phyloP scores from a whole-genome alignment of 2,797 vertebrate genomes.

The Scolopax bukidnonensis region DNA sequence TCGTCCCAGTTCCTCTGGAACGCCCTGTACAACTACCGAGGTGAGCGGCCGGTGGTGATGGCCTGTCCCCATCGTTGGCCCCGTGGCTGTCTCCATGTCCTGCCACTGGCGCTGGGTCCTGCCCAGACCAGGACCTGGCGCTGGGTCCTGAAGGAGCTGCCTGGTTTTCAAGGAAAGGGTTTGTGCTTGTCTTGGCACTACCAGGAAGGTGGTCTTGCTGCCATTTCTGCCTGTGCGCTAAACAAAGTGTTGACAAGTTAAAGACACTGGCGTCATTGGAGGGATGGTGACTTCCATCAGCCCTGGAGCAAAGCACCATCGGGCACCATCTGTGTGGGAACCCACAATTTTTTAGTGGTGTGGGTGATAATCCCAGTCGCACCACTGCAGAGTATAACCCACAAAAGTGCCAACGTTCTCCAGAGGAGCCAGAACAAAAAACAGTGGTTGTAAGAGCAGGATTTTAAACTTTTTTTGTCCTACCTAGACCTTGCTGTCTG shows the following conservation, averaged over 20 bases:
- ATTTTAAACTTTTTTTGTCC: background rate
- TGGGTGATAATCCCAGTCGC: background rate
- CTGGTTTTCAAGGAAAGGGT: rapidly evolving
- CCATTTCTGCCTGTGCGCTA: background rate
- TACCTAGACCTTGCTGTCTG: background rate
- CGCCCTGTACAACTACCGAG: slow-evolving; percentile 92
- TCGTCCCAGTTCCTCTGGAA: slow-evolving; percentile 97
- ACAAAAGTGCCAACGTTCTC: rapidly evolving
- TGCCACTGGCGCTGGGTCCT: background rate
- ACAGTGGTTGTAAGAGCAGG: rapidly evolving
- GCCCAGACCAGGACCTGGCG: no score
- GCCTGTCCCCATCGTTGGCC: background rate
- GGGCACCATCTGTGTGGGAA: background rate
- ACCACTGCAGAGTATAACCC: rapidly evolving
- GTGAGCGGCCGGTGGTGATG: slow-evolving; percentile 69
- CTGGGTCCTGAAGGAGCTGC: background rate
- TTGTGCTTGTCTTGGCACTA: rapidly evolving
- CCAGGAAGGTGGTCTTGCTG: background rate
- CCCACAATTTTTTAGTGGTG: rapidly evolving
- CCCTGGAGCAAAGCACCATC: background rate
- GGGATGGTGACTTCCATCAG: background rate
- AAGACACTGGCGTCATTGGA: rapidly evolving
- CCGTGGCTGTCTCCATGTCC: background rate
- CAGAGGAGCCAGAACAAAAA: background rate
- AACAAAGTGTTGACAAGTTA: background rate